Evolutionary conservation across 2,113 vertebrate species (phyloP), one percentile per base, ranked within the genome.

Genomic region (Colius striatus): DNA sequence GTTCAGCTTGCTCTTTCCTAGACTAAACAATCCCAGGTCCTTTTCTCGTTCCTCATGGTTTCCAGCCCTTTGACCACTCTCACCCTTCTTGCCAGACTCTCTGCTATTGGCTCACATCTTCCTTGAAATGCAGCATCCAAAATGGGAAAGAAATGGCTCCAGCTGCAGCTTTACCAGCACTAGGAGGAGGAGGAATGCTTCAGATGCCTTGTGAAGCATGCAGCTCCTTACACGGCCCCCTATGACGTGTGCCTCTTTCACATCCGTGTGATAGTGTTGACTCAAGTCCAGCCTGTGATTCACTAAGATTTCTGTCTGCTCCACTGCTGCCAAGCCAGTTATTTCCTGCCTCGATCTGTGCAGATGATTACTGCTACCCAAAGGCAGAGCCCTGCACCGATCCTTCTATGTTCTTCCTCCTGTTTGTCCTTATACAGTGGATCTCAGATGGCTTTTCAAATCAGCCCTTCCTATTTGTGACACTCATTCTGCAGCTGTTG

Each of bases 21-120:
- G 96, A 97, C 96, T 96, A 96, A 97, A 96, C 95, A 97, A 89
- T 63, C 73, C 34, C 7, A 4, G 16, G 58, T 90, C 68, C 88
- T 61, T 87, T 95, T 61, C 89, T 95, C 89, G 95, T 90, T 93
- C 68, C 83, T 93, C 73, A 60, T 2, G 13, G 22, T 84, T 94
- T 90, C 90, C 95, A 95, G 74, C 71, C n/a, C 66, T 87, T 90
- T 89, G 87, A 91, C 70, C 16, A 5, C 66, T 87, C 92, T 83
- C 16, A 3, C 18, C 16, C 68, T 75, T 68, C 70, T 95, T 41
- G 36, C 26, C 0, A 7, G 38, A 60, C 66, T 89, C 87, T 74
- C 53, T 1, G 74, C 82, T 75, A 60, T 76, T 68, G 81, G 94
- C 45, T 78, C 58, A 26, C 11, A 18, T 67, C 72, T 55, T 87